These are phyloP conservation scores for Dascillus cervinus DNA, from an alignment of 2,888 invertebrate species.

Conservation along the genomic window DNA sequence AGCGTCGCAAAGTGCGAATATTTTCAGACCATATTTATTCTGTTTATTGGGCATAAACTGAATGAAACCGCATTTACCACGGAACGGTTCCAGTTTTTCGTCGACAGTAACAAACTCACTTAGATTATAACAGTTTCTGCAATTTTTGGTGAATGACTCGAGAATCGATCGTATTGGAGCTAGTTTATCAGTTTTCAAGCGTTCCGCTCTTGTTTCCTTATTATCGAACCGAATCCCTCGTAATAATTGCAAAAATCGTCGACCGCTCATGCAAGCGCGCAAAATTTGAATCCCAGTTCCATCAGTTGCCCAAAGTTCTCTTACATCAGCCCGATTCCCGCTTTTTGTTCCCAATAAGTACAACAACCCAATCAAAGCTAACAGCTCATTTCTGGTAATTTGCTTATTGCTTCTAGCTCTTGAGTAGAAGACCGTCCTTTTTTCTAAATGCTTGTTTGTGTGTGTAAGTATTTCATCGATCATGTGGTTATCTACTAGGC, in stretches of 20 bases:
- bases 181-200: background rate
- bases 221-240: background rate
- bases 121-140: background rate
- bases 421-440: too few relatives aligned
- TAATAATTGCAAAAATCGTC: conserved; percentile 4
- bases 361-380: background rate
- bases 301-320: conserved; percentile 1
- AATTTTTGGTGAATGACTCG: background rate
- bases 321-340: conserved; percentile 2
- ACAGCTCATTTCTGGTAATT: background rate
- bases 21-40: background rate
- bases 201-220: background rate
- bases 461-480: too few relatives aligned
- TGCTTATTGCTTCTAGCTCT: too few relatives aligned
- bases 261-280: conserved; percentile 4
- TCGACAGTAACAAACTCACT: background rate
- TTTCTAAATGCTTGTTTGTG: too few relatives aligned
- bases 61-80: background rate
- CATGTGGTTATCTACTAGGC: too few relatives aligned
- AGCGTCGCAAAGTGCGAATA: background rate
- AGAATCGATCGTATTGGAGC: conserved; percentile 1
- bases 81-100: background rate
- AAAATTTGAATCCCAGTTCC: conserved; percentile 4
- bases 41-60: background rate
- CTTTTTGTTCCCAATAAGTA: conserved; percentile 4